phyloP scores from a whole-genome alignment of 2,797 vertebrate genomes.

The Diplodus puntazzo region DNA sequence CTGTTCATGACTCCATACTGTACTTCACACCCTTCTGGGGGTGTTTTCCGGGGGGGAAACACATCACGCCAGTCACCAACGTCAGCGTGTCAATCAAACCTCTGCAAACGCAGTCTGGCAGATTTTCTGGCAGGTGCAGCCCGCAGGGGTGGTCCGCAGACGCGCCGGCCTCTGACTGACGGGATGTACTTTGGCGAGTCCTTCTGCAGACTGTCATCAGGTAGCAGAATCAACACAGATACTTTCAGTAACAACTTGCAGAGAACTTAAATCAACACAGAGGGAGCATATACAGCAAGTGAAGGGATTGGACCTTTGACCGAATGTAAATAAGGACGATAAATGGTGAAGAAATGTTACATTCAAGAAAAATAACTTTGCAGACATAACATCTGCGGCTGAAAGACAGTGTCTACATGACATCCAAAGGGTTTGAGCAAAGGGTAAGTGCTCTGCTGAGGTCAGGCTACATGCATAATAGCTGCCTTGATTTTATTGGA shows the following conservation, averaged over 20 bases:
- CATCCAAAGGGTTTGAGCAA: constrained; percentile 15
- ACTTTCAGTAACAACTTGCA: constrained; percentile 37
- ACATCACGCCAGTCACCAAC: constrained; percentile 63
- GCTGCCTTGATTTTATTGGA: constrained; percentile 55
- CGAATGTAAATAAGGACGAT: constrained; percentile 1
- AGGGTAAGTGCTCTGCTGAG: constrained; percentile 49
- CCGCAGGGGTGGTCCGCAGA: constrained; percentile 62
- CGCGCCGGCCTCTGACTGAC: constrained; percentile 25
- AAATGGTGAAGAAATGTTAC: constrained; percentile 3
- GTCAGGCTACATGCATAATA: constrained; percentile 39
- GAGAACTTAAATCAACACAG: constrained; percentile 12
- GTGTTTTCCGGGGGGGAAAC: constrained; percentile 67
- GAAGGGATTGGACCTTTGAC: neutral
- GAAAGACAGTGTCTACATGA: constrained; percentile 13
- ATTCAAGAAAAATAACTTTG: neutral
- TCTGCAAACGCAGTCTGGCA: constrained; percentile 43
- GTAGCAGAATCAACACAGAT: constrained; percentile 28
- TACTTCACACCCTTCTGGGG: constrained; percentile 65
- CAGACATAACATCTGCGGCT: constrained; percentile 15
- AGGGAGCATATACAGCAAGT: neutral
- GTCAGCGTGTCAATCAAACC: constrained; percentile 58
- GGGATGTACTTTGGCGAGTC: constrained; percentile 23
- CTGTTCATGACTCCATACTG: constrained; percentile 67
- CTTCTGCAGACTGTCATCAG: constrained; percentile 34
- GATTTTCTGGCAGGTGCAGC: constrained; percentile 63